Evolutionary conservation across 37 sponge, comb jelly and placozoan genomes (phyloP).

Genomic region (Eunapius fragilis): DNA sequence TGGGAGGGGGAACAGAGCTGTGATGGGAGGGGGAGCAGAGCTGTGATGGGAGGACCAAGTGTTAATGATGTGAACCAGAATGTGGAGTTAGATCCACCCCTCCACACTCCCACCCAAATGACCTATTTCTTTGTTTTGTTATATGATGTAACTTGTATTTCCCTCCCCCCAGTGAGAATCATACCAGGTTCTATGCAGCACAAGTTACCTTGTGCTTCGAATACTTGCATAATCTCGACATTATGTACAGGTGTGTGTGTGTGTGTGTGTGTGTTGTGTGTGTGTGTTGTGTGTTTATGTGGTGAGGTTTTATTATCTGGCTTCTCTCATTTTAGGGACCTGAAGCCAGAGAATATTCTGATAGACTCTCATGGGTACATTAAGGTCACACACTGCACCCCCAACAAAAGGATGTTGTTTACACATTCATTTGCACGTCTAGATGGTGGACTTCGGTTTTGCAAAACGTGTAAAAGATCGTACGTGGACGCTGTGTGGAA

Average conservation of each 20-base stretch:
- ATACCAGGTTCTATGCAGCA: conserved; percentile 95
- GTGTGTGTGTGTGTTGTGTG: neutral
- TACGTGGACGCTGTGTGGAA: conserved; percentile 99
- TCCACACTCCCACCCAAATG: too few relatives aligned
- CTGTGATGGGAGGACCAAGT: too few relatives aligned
- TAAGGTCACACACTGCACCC: conserved; percentile 64
- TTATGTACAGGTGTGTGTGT: conserved; percentile 90
- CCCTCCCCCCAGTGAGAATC: conserved; percentile 36
- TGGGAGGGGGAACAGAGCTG: neutral
- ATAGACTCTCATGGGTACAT: conserved; percentile 93
- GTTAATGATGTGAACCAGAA: too few relatives aligned
- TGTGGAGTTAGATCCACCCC: too few relatives aligned
- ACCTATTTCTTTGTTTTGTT: too few relatives aligned
- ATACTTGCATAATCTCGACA: conserved; percentile 95
- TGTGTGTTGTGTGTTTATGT: neutral
- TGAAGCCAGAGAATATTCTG: conserved; percentile 98
- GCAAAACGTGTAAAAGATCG: conserved; percentile 95
- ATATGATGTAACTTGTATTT: neutral
- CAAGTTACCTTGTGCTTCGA: conserved; percentile 98
- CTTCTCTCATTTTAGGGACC: conserved; percentile 74
- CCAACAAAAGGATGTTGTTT: neutral
- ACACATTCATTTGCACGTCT: too few relatives aligned
- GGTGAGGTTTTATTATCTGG: neutral
- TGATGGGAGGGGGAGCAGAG: neutral
- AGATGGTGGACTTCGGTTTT: conserved; percentile 99